Conservation (phyloP, 64 coral and sea anemone species). For the Montipora capricornis region DNA sequence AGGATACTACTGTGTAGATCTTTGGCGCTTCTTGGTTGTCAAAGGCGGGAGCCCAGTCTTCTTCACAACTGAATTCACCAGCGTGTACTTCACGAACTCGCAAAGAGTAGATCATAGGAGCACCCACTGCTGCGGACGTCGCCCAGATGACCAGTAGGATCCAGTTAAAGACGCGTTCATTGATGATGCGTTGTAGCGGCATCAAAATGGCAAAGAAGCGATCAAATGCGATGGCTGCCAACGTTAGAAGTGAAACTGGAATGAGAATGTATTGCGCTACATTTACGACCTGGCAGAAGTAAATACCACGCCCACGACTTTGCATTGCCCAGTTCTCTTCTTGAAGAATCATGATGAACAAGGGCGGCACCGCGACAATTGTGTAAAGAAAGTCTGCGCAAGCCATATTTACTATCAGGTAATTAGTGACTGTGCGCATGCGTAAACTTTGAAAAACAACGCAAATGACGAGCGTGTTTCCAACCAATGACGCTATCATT, state of each 20-base stretch:
- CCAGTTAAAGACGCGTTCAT: constrained; percentile 46
- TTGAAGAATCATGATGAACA: constrained; percentile 44
- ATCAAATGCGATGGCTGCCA: constrained; percentile 68
- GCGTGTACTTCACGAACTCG: neutral
- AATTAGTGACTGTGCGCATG: constrained; percentile 70
- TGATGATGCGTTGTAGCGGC: constrained; percentile 58
- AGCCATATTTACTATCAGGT: constrained; percentile 70
- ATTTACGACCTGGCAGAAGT: constrained; percentile 66
- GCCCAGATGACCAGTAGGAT: constrained; percentile 47
- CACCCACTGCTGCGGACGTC: constrained; percentile 15
- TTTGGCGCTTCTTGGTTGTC: constrained; percentile 9
- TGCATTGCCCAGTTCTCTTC: constrained; percentile 38
- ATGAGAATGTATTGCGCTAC: constrained; percentile 62
- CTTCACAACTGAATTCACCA: constrained; percentile 4
- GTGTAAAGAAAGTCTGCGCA: constrained; percentile 67
- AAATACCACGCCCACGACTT: constrained; percentile 16
- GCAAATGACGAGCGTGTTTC: constrained; percentile 52
- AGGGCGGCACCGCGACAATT: constrained; percentile 28
- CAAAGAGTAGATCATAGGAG: constrained; percentile 36
- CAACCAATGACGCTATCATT: constrained; percentile 36
- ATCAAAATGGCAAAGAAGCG: constrained; percentile 75
- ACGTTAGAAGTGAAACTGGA: constrained; percentile 60
- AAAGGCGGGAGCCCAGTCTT: constrained; percentile 67
- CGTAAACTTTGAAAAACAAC: constrained; percentile 33
- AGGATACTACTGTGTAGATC: constrained; percentile 35